phyloP scores from a whole-genome alignment of 1,140 invertebrate species.

The Myzus persicae region DNA sequence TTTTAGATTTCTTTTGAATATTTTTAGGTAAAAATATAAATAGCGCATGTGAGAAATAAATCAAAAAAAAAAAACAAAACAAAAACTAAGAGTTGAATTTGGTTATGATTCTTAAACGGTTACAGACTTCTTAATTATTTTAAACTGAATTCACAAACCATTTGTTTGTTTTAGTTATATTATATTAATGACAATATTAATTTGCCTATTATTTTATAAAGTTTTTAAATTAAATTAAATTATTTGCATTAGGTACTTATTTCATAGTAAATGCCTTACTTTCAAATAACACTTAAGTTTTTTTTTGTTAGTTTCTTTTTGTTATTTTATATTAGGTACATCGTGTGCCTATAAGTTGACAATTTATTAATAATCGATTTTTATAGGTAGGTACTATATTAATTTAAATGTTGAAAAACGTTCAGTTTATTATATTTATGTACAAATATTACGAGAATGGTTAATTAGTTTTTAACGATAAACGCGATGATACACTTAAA shows the following conservation, averaged over 20 bases:
- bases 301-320: no score
- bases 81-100: no score
- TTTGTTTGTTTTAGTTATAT: no score
- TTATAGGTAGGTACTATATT: not conserved
- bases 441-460: not conserved
- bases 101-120: not conserved
- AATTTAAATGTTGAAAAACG: not conserved
- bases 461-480: constrained; percentile 12
- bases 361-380: not conserved
- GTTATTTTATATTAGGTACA: no score
- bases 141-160: no score
- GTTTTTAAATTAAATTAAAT: not conserved
- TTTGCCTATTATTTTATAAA: no score
- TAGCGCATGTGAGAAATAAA: no score
- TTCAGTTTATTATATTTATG: not conserved
- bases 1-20: not conserved
- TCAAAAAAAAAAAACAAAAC: no score
- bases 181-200: no score
- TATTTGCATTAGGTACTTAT: not conserved
- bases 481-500: not conserved
- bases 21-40: not conserved
- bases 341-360: not conserved
- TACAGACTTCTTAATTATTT: not conserved
- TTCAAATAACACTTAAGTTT: not conserved
- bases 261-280: not conserved